phyloP scores from a whole-genome alignment of 2,797 vertebrate species.

The Euphonia xanthogaster region DNA sequence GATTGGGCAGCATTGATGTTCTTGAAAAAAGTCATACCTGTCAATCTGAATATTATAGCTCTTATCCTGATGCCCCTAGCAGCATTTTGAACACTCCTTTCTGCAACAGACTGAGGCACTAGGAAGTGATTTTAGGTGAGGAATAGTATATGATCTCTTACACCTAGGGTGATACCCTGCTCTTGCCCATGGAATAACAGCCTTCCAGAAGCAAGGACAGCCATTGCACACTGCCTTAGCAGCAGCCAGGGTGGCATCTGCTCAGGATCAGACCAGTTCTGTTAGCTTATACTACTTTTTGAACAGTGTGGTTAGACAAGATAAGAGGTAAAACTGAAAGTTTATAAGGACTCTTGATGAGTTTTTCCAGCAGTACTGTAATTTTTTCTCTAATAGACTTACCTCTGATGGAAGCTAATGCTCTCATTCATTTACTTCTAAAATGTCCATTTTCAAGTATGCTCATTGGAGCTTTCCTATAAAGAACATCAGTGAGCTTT shows the following conservation, averaged over 20 bases:
- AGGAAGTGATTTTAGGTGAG: background rate
- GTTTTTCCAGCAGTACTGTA: background rate
- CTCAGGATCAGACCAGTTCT: background rate
- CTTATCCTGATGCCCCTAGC: background rate
- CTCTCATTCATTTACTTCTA: background rate
- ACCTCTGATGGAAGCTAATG: background rate
- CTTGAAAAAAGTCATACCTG: background rate
- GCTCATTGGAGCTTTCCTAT: background rate
- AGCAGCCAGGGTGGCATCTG: rapidly evolving
- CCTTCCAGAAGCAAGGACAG: background rate
- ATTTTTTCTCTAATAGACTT: background rate
- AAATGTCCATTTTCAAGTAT: background rate
- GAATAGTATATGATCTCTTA: background rate
- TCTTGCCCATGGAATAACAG: background rate
- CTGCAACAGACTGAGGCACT: background rate
- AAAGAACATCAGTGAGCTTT: background rate
- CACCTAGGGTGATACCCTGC: background rate
- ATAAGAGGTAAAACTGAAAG: background rate
- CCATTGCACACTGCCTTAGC: background rate
- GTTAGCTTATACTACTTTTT: background rate
- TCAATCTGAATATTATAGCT: background rate
- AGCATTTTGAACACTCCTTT: background rate
- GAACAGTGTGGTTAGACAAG: background rate
- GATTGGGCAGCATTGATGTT: background rate
- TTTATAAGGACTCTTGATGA: background rate